phyloP scores from a whole-genome alignment of 1,140 invertebrate genomes.

The Drosophila cardini region DNA sequence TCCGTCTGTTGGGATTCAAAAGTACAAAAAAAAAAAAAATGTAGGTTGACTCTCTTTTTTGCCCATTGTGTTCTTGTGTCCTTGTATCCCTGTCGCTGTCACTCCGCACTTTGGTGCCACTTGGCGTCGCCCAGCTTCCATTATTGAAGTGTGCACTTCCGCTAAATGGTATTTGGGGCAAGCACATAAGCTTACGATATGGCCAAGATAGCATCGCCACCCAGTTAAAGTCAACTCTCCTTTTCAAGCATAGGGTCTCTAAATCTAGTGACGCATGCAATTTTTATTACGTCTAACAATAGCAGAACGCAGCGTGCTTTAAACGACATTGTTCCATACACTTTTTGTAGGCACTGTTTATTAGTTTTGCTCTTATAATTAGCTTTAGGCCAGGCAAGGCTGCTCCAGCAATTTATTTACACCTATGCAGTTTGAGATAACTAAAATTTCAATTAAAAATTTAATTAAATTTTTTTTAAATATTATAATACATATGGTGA shows the following conservation, averaged over 20 bases:
- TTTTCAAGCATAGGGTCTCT: not conserved
- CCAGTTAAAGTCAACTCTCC: not conserved
- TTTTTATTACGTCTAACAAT: constrained; percentile 73
- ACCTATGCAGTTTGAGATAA: constrained; percentile 52
- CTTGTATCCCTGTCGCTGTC: constrained; percentile 14
- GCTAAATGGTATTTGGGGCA: constrained; percentile 79
- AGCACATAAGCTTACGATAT: constrained; percentile 65
- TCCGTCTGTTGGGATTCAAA: constrained; percentile 15
- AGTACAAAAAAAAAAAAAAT: constrained; percentile 9
- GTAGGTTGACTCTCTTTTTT: constrained; percentile 48
- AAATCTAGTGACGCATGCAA: constrained; percentile 73
- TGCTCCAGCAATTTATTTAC: constrained; percentile 25
- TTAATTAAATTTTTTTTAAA: not conserved
- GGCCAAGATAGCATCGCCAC: constrained; percentile 23
- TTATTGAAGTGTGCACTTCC: constrained; percentile 77
- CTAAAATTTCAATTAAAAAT: constrained; percentile 26
- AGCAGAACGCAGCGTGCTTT: constrained; percentile 16
- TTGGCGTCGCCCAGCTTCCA: constrained; percentile 52
- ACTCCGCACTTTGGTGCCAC: constrained; percentile 39
- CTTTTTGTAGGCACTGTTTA: constrained; percentile 49
- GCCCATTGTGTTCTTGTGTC: constrained; percentile 47
- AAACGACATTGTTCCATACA: constrained; percentile 33
- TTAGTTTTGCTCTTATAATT: constrained; percentile 45
- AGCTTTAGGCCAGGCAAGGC: constrained; percentile 45
- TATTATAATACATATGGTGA: not conserved